Base-by-base conservation (phyloP, 2,113 vertebrate genomes). In the Ursus arctos region DNA sequence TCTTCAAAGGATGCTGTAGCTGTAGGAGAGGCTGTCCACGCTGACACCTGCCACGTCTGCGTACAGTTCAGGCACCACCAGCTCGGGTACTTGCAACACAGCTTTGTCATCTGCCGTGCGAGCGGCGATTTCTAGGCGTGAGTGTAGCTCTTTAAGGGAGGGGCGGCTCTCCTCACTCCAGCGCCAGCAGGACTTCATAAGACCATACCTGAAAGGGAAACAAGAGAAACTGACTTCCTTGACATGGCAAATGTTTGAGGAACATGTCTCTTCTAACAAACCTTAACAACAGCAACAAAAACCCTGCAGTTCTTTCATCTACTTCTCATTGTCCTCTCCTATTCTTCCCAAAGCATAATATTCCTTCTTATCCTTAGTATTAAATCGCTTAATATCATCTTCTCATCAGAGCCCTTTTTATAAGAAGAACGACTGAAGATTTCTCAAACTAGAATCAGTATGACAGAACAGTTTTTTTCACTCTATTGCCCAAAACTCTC, bases 171-270 rank as follows among this genome's bases (percentile, higher is more conserved):
- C 77, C 72, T 99, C 99, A 89, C 97, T 99, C 99, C 99, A 99
- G 12, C 99, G 99, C 99, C 99, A 99, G 97, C 99, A 99, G 51
- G 98, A 94, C 97, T 99, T 99, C 98, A 99, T 99, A 96, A 99
- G 97, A 28, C 96, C 55, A 6, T 99, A 99, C 96, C 99, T 99
- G 98, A 7, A 92, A 95, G 43, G 94, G 47, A 80, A 92, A 67
- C 0, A 26, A 15, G 18, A 74, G 74, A 95, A 79, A 87, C 26
- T 36, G 53, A 69, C n/a, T 65, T 84, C 40, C 72, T 53, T 59
- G 59, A 7, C 33, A 31, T 43, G 28, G n/a, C 8, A 67, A 49
- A 43, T 36, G 12, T 33, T 12, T 67, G 31, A 51, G 26, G 40
- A 88, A 12, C 2, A 2, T 10, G 5, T 19, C 40, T 69, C 59